Evolutionary conservation across 30 jellyfish, hydroid and myxozoan species (phyloP).

Genomic region (Calvadosia cruxmelitensis): DNA sequence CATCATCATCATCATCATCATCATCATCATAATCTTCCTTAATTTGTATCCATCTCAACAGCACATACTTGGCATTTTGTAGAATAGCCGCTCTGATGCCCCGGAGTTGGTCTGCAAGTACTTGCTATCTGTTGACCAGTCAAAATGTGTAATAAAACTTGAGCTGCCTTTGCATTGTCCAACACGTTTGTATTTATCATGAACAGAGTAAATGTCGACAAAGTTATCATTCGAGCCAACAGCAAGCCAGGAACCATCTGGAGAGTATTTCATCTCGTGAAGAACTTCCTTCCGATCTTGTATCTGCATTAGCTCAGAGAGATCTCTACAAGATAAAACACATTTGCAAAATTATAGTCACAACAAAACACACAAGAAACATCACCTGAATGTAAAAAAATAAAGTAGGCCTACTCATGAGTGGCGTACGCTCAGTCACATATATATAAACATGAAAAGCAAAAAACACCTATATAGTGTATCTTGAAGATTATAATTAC

Average conservation of each 20-base stretch:
- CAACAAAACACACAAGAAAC: constrained; percentile 1
- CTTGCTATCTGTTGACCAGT: constrained; percentile 85
- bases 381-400: no score
- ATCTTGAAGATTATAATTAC: no score
- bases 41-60: neutral
- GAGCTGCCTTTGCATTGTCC: constrained; percentile 95
- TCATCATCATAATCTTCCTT: constrained; percentile 48
- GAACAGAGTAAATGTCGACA: constrained; percentile 82
- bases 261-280: constrained; percentile 88
- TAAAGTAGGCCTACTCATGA: no score
- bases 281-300: constrained; percentile 89
- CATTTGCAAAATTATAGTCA: no score
- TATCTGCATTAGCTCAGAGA: constrained; percentile 64
- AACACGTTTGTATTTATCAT: constrained; percentile 77
- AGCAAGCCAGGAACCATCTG: constrained; percentile 85
- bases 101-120: constrained; percentile 93
- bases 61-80: constrained; percentile 69
- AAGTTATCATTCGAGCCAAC: constrained; percentile 87
- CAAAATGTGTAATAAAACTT: constrained; percentile 85
- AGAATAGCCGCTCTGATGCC: constrained; percentile 81
- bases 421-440: no score
- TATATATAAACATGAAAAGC: no score
- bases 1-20: constrained; percentile 50
- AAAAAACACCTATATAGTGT: no score
- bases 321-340: constrained; percentile 78